These are phyloP conservation scores for Drosophila malerkotliana DNA, from an alignment of 1,140 invertebrate species.

Conservation along the genomic window DNA sequence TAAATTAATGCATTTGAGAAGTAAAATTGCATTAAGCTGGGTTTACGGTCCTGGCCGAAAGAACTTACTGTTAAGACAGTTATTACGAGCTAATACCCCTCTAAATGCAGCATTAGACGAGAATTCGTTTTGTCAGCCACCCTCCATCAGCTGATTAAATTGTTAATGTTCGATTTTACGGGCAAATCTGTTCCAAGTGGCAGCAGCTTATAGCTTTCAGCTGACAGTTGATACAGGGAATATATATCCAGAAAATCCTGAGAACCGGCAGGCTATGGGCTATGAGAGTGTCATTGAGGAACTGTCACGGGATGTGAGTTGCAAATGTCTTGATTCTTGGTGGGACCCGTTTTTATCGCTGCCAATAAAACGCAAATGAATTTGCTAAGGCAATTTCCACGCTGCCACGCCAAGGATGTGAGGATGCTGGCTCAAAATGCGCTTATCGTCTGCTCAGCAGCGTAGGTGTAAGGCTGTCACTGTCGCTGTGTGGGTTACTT, in stretches of 20 bases:
- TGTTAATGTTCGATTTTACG: constrained; percentile 51
- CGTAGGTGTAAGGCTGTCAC: constrained; percentile 22
- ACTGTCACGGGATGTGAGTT: constrained; percentile 15
- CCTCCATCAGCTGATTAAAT: constrained; percentile 43
- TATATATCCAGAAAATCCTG: neutral
- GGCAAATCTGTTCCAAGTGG: constrained; percentile 24
- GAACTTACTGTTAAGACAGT: neutral
- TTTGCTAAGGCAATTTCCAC: constrained; percentile 57
- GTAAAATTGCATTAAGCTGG: too few relatives aligned
- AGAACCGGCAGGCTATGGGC: neutral
- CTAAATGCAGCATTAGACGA: constrained; percentile 10
- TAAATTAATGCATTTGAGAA: neutral
- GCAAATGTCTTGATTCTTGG: constrained; percentile 33
- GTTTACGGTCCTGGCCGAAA: neutral
- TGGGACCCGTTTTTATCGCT: constrained; percentile 45
- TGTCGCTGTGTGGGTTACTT: constrained; percentile 36
- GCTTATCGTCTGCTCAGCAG: constrained; percentile 55
- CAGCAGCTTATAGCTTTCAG: neutral
- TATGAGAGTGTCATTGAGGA: constrained; percentile 13
- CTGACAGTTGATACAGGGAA: too few relatives aligned
- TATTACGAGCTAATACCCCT: constrained; percentile 10
- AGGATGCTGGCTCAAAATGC: constrained; percentile 49
- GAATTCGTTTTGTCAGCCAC: constrained; percentile 51
- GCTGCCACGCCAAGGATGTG: constrained; percentile 18
- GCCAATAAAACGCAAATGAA: constrained; percentile 69